phyloP scores from a whole-genome alignment of 2,113 vertebrate species.

The Dascyllus trimaculatus region DNA sequence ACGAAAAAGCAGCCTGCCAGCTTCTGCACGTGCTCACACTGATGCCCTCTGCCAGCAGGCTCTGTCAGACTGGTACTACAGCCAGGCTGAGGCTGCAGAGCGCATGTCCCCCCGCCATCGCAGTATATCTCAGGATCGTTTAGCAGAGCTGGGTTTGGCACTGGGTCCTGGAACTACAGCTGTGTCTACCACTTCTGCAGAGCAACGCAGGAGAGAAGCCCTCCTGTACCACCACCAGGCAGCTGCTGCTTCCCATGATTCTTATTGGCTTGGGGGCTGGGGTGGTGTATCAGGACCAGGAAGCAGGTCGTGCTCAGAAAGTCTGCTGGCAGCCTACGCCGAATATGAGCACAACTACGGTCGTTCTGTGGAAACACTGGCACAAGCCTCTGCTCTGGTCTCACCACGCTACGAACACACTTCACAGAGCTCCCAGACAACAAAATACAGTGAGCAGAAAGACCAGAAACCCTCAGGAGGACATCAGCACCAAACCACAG shows the following conservation, averaged over 20 bases:
- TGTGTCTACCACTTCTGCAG: slow-evolving; percentile 2
- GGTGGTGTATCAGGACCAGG: slow-evolving; percentile 47
- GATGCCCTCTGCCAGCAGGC: slow-evolving; percentile 87
- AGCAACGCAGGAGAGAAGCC: slow-evolving; percentile 81
- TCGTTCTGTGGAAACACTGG: slow-evolving; percentile 88
- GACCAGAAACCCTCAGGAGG: slow-evolving; percentile 31
- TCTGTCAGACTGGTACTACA: slow-evolving; percentile 92
- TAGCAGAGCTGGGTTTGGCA: slow-evolving; percentile 77
- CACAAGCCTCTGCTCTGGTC: slow-evolving; percentile 83
- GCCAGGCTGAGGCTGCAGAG: slow-evolving; percentile 84
- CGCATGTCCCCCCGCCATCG: slow-evolving; percentile 86
- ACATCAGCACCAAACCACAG: slow-evolving; percentile 51
- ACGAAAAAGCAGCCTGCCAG: slow-evolving; percentile 58
- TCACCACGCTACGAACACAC: slow-evolving; percentile 68
- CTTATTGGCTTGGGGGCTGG: slow-evolving; percentile 63
- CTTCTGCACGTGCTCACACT: slow-evolving; percentile 47
- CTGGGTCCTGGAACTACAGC: slow-evolving; percentile 37
- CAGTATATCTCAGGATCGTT: slow-evolving; percentile 90
- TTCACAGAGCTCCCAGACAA: slow-evolving; percentile 28
- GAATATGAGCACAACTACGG: slow-evolving; percentile 84
- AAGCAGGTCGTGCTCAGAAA: slow-evolving; percentile 87
- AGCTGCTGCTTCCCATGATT: slow-evolving; percentile 63
- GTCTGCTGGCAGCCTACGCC: slow-evolving; percentile 84
- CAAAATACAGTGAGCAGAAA: slow-evolving; percentile 39
- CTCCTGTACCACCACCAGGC: slow-evolving; percentile 83